Percentiles rank a stretch among this genome's conserved stretches.
phyloP scores from a whole-genome alignment of 2,888 invertebrate species.

The Nyleta sp. region DNA sequence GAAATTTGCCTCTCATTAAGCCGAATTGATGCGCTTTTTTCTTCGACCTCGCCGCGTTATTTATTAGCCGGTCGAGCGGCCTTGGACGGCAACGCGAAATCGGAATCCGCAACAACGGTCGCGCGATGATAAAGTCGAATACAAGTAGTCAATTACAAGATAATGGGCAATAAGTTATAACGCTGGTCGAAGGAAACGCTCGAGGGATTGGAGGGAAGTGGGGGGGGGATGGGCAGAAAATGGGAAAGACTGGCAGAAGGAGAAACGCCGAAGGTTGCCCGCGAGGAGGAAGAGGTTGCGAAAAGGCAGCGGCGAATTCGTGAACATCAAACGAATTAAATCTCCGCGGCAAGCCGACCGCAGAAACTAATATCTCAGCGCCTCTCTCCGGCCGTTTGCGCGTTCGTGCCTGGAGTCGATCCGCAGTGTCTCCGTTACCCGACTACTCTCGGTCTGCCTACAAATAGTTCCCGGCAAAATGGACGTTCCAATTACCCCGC shows the following conservation, averaged over 20 bases:
- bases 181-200: conserved; percentile 46
- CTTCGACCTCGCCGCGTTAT: neutral
- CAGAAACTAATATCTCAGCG: conserved; percentile 82
- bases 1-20: conserved; percentile 51
- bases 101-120: conserved; percentile 5
- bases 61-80: conserved; percentile 11
- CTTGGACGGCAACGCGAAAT: conserved; percentile 18
- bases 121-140: conserved; percentile 47
- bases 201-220: conserved; percentile 29
- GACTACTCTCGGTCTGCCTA: conserved; percentile 63
- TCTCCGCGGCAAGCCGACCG: conserved; percentile 81
- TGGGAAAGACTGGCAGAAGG: conserved; percentile 57
- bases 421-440: conserved; percentile 61
- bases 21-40: conserved; percentile 26
- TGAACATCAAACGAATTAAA: conserved; percentile 83
- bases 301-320: conserved; percentile 79
- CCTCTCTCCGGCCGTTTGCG: conserved; percentile 66
- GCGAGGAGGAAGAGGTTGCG: conserved; percentile 67
- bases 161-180: conserved; percentile 59
- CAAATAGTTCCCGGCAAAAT: conserved; percentile 69
- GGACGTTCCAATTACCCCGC: conserved; percentile 65
- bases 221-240: conserved; percentile 50
- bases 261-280: conserved; percentile 65
- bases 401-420: conserved; percentile 62
- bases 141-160: conserved; percentile 60